Evolutionary conservation across 2,888 invertebrate species (phyloP).

Genomic region (Kryphioiulus occultus): DNA sequence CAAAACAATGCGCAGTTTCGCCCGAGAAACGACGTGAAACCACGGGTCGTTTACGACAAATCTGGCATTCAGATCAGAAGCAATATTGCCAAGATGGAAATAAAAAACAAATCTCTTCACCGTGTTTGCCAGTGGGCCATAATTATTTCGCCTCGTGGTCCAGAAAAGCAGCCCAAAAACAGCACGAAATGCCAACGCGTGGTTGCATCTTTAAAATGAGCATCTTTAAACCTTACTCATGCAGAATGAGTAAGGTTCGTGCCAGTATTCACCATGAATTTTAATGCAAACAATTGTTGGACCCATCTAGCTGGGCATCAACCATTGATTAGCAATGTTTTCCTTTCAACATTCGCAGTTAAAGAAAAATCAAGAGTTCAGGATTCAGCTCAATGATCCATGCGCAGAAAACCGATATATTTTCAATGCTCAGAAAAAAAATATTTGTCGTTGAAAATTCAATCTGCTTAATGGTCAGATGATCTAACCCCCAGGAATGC

Average conservation of each 20-base stretch:
- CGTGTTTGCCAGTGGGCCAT: neutral
- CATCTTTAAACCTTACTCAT: too few species aligned
- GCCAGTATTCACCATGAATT: too few species aligned
- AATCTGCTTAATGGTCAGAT: neutral
- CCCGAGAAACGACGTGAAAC: neutral
- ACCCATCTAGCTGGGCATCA: too few species aligned
- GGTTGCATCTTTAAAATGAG: too few species aligned
- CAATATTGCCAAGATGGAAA: neutral
- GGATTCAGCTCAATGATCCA: too few species aligned
- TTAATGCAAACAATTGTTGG: too few species aligned
- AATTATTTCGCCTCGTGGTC: neutral
- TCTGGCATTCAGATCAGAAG: neutral
- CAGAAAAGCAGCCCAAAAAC: neutral
- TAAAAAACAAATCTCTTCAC: neutral
- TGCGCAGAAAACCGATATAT: too few species aligned
- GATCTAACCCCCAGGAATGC: neutral
- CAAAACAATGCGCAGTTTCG: neutral
- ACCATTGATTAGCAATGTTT: too few species aligned
- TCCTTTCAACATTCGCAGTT: too few species aligned
- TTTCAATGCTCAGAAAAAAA: too few species aligned
- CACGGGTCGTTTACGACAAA: neutral
- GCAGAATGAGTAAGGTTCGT: too few species aligned
- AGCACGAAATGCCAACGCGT: neutral
- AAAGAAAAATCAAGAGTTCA: too few species aligned
- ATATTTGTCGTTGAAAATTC: neutral